Evolutionary conservation across 2,113 vertebrate species (phyloP).

Genomic region (Ariopsis seemanni): DNA sequence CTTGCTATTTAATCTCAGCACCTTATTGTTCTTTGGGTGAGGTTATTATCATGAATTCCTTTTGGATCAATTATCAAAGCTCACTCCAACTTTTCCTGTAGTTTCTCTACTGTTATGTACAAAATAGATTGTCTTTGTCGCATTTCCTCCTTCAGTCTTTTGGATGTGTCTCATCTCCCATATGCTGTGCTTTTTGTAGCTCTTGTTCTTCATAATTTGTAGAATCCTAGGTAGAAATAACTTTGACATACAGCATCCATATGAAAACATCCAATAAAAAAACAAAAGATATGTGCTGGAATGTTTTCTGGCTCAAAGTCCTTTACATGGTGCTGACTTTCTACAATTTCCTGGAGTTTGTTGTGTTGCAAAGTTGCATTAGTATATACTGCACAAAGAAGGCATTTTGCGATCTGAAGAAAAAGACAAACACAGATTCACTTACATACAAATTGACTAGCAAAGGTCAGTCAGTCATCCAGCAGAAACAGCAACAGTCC

Average conservation of each 20-base stretch:
- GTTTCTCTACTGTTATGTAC: background rate
- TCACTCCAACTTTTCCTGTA: background rate
- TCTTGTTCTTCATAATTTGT: conserved; percentile 1
- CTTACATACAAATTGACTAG: conserved; percentile 34
- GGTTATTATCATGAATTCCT: background rate
- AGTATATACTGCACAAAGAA: conserved; percentile 44
- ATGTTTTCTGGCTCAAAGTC: conserved; percentile 20
- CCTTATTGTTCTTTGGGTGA: conserved; percentile 18
- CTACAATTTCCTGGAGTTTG: background rate
- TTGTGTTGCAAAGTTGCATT: conserved; percentile 31
- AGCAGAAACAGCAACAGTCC: conserved; percentile 39
- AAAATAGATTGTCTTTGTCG: background rate
- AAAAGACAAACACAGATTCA: conserved; percentile 17
- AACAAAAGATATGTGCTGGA: conserved; percentile 1
- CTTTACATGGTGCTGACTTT: conserved; percentile 6
- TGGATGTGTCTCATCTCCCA: background rate
- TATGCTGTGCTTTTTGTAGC: conserved; percentile 21
- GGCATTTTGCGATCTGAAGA: conserved; percentile 46
- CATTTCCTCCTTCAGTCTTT: background rate
- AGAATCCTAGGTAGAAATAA: background rate
- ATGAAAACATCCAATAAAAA: conserved; percentile 4
- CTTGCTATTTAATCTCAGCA: background rate
- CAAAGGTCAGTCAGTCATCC: conserved; percentile 32
- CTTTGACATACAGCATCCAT: conserved; percentile 2
- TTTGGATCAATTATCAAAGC: conserved; percentile 4